Conservation (phyloP, 2,797 vertebrate species). For the Poecile montanus region DNA sequence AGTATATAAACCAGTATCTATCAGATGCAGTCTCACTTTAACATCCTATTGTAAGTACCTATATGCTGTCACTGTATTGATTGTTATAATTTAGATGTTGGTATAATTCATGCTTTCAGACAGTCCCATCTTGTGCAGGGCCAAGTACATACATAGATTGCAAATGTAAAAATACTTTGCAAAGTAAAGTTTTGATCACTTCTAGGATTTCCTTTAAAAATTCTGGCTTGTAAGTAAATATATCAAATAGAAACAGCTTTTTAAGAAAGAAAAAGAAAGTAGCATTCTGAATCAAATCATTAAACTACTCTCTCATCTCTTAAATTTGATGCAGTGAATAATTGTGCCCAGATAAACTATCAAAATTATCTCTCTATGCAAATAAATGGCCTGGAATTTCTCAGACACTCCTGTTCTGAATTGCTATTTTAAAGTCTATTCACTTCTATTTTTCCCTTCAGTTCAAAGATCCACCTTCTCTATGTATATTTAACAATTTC, state of each 20-base stretch:
- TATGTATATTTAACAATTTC: not conserved
- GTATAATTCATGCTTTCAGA: not conserved
- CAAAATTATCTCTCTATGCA: not conserved
- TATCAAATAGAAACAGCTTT: not conserved
- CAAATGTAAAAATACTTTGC: not conserved
- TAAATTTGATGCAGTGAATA: not conserved
- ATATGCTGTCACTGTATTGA: not conserved
- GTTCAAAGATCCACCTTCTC: not conserved
- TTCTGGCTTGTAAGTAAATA: not conserved
- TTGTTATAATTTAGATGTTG: not conserved
- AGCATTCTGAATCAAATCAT: not conserved
- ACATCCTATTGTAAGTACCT: not conserved
- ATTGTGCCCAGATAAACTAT: not conserved
- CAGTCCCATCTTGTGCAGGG: not conserved
- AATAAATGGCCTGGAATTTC: not conserved
- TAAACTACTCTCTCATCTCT: not conserved
- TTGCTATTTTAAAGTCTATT: conserved; percentile 4
- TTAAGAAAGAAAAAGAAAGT: not conserved
- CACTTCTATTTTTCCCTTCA: not conserved
- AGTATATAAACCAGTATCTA: not conserved
- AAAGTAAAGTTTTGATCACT: not conserved
- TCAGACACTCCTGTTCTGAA: not conserved
- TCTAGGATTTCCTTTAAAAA: not conserved
- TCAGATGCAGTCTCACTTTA: not conserved
- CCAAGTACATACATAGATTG: not conserved